Conservation (phyloP, 64 coral and sea anemone species). For the Montipora capricornis region DNA sequence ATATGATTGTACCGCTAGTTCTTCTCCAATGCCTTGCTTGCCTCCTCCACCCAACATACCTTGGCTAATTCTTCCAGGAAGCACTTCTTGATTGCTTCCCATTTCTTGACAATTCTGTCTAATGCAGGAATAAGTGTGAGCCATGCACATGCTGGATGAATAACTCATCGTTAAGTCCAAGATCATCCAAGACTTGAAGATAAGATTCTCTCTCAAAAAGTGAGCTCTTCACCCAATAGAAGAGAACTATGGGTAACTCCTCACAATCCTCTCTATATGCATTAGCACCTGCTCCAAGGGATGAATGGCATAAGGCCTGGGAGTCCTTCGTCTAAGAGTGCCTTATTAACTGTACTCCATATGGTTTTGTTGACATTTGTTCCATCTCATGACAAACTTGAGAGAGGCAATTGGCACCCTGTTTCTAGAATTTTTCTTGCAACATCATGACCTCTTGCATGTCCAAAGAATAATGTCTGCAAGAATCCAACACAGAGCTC, state of each 20-base stretch:
- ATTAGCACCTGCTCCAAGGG: background rate
- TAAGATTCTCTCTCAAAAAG: conserved; percentile 31
- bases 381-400: too few species aligned
- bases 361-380: too few species aligned
- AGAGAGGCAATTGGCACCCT: too few species aligned
- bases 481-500: too few species aligned
- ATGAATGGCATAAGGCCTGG: too few species aligned
- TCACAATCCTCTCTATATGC: conserved; percentile 49
- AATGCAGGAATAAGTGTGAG: conserved; percentile 53
- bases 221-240: conserved; percentile 60
- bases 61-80: conserved; percentile 10
- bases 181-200: conserved; percentile 16
- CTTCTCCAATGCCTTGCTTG: conserved; percentile 31
- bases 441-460: too few species aligned
- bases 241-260: conserved; percentile 69
- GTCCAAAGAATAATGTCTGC: too few species aligned
- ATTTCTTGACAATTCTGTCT: conserved; percentile 59
- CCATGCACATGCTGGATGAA: conserved; percentile 1
- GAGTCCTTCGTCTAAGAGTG: too few species aligned
- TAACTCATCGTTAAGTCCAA: conserved; percentile 41
- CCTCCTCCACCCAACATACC: background rate
- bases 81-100: conserved; percentile 60
- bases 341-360: too few species aligned
- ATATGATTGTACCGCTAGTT: conserved; percentile 47
- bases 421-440: too few species aligned